A percentile compares a stretch with the other conserved stretches of the same genome.
Conservation (phyloP, 1,140 invertebrate species). For the Triops cancriformis region DNA sequence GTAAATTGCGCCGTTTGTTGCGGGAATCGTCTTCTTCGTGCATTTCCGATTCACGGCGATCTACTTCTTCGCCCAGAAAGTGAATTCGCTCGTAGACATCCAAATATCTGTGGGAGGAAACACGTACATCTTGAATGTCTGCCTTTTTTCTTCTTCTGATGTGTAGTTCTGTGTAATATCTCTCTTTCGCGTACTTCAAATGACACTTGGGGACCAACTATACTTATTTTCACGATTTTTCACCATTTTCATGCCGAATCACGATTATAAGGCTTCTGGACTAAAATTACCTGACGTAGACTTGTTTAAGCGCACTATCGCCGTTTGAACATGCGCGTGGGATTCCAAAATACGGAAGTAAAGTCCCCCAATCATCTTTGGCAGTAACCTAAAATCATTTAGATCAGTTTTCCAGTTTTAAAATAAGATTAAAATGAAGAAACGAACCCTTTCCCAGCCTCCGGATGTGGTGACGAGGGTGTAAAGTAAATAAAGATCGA, state of each 20-base stretch:
- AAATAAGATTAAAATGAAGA: neutral
- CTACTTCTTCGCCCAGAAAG: slow-evolving; percentile 69
- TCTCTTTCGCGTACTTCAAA: too few relatives aligned
- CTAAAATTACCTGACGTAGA: slow-evolving; percentile 64
- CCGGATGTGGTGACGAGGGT: slow-evolving; percentile 79
- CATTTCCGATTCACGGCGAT: slow-evolving; percentile 53
- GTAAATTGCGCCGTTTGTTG: slow-evolving; percentile 56
- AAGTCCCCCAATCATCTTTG: slow-evolving; percentile 71
- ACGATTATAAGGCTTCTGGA: neutral
- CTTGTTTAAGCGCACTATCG: slow-evolving; percentile 73
- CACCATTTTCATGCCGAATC: too few relatives aligned
- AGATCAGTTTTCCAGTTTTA: neutral
- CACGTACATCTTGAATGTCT: too few relatives aligned
- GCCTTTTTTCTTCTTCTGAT: too few relatives aligned
- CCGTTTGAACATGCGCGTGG: slow-evolving; percentile 75
- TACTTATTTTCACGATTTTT: neutral
- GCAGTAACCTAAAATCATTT: slow-evolving; percentile 59
- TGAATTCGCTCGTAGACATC: slow-evolving; percentile 77
- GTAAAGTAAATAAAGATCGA: slow-evolving; percentile 85
- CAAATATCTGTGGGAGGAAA: slow-evolving; percentile 51
- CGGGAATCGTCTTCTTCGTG: slow-evolving; percentile 67
- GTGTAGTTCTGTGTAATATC: too few relatives aligned
- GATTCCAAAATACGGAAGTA: slow-evolving; percentile 65
- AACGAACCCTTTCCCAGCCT: slow-evolving; percentile 81
- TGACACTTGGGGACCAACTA: too few relatives aligned